phyloP scores from a whole-genome alignment of 1,140 invertebrate species.

The Trichonephila inaurata region DNA sequence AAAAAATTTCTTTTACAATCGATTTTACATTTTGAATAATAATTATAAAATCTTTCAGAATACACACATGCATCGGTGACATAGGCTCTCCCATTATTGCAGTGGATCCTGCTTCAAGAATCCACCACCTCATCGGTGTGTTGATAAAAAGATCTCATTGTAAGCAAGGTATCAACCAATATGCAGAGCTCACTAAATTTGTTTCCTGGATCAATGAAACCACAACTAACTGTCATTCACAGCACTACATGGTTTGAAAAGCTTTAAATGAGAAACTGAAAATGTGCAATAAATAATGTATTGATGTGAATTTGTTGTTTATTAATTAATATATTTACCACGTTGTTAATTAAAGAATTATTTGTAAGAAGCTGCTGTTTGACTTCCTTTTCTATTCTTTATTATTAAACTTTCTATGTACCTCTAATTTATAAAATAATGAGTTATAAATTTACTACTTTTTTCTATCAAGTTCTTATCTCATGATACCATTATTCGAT shows the following conservation, averaged over 20 bases:
- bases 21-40: background rate
- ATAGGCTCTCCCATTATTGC: constrained; percentile 58
- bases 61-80: constrained; percentile 46
- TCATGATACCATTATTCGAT: too few species aligned
- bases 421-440: too few species aligned
- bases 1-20: too few species aligned
- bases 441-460: too few species aligned
- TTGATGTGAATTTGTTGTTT: too few species aligned
- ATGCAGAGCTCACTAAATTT: constrained; percentile 31
- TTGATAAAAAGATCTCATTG: background rate
- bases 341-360: too few species aligned
- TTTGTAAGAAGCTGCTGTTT: too few species aligned
- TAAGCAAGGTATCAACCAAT: constrained; percentile 34
- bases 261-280: background rate
- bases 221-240: constrained; percentile 34
- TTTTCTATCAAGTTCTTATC: too few species aligned
- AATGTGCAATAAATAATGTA: too few species aligned
- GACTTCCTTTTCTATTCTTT: too few species aligned
- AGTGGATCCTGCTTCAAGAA: constrained; percentile 6
- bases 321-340: too few species aligned
- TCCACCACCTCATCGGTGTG: constrained; percentile 53
- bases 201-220: constrained; percentile 39
- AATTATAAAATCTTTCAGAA: constrained; percentile 42
- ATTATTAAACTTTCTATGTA: too few species aligned
- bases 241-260: background rate